Percentiles rank a stretch among this genome's conserved stretches.
Conservation (phyloP, 2,797 vertebrate genomes). For the Amniataba percoides region DNA sequence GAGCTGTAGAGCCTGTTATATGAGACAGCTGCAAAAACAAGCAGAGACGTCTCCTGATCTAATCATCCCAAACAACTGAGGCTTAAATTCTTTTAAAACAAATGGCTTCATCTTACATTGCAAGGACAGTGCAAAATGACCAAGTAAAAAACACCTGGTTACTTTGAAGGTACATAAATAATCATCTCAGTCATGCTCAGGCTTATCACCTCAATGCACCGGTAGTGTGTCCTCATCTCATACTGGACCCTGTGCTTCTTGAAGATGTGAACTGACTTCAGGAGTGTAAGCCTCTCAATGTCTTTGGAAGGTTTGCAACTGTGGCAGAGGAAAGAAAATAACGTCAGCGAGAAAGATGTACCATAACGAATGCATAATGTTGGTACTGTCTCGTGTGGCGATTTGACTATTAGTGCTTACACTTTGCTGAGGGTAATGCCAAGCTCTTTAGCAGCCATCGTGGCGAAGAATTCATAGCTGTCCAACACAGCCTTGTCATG, state of each 20-base stretch:
- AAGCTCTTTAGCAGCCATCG: conserved; percentile 92
- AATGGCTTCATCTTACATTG: background rate
- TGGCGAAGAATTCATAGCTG: conserved; percentile 95
- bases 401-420: conserved; percentile 84
- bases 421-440: conserved; percentile 89
- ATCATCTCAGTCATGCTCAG: background rate
- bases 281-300: conserved; percentile 90
- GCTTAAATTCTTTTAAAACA: background rate
- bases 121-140: background rate
- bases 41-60: background rate
- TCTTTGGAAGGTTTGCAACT: conserved; percentile 89
- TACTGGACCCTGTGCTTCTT: conserved; percentile 99
- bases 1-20: conserved; percentile 91
- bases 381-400: background rate
- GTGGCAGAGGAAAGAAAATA: conserved; percentile 18
- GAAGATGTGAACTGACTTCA: conserved; percentile 97
- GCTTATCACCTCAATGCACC: conserved; percentile 88
- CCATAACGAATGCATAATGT: background rate
- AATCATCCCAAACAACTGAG: background rate
- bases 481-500: conserved; percentile 94
- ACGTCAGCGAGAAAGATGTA: background rate
- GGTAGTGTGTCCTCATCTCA: conserved; percentile 96
- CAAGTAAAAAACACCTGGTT: background rate
- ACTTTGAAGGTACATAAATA: background rate
- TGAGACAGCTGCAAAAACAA: conserved; percentile 83